Base-by-base conservation (phyloP, 2,888 invertebrate genomes). In the Brachypalpus laphriformis region DNA sequence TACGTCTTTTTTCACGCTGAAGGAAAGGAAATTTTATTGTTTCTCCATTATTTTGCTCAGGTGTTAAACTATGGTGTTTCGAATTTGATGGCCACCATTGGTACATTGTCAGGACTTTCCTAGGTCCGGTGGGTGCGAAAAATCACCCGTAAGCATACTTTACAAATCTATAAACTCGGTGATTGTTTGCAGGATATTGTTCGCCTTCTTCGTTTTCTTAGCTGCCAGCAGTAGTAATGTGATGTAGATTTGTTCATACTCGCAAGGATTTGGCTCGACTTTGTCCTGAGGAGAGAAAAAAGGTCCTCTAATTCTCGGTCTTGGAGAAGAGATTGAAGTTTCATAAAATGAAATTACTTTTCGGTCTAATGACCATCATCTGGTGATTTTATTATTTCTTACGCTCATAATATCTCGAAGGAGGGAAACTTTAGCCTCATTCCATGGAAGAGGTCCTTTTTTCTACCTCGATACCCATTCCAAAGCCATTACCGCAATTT, bases 331-430 rank as follows among this genome's bases (percentile, higher is more conserved):
- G 71, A 85, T 76, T 81, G 71, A 66, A 81, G 81, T 85, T 85
- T 85, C 85, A 85, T 85, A 82, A 82, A 86, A 86, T 86, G 86
- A 86, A 86, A 86, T 86, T 86, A 72, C 81, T 86, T 86, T 86
- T 82, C 82, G 82, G 86, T 86, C 86, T 82, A 82, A 86, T 86
- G 86, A 82, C 82, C 82, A 82, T 86, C 86, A 81, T 86, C 86
- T 80, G 86, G 86, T 82, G 82, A 82, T 82, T 86, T 86, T 86
- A 86, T 86, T 86, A 86, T 82, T 82, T 71, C 81, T 28, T 61
- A 9, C 42, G 65, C 54, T 71, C 85, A 66, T 71, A 76, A 54
- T 54, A 37, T 42, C n/a, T n/a, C 47, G 63, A 40, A 75, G 31
- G 37, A 80, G 28, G 14, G 51, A 45, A 74, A 72, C 25, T 70